phyloP scores from a whole-genome alignment of 1,140 invertebrate species.

The Teleogryllus occipitalis region DNA sequence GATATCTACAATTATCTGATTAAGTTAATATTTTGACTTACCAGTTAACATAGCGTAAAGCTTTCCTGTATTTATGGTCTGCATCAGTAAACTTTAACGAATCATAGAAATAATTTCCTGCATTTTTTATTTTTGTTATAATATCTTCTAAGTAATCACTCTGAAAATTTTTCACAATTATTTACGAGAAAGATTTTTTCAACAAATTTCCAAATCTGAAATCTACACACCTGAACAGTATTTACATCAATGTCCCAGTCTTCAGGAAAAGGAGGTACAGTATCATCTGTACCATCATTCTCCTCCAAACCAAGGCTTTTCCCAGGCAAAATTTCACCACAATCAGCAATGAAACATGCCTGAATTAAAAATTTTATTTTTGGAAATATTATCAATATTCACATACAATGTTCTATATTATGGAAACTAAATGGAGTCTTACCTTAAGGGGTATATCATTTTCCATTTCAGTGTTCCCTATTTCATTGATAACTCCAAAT shows the following conservation, averaged over 20 bases:
- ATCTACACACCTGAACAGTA: background rate
- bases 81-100: slow-evolving; percentile 50
- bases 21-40: slow-evolving; percentile 19
- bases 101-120: slow-evolving; percentile 60
- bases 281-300: slow-evolving; percentile 58
- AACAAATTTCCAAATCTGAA: background rate
- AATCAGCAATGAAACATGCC: slow-evolving; percentile 57
- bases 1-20: background rate
- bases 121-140: slow-evolving; percentile 53
- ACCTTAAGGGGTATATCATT: slow-evolving; percentile 50
- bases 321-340: slow-evolving; percentile 56
- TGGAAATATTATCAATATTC: background rate
- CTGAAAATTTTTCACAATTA: slow-evolving; percentile 29
- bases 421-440: slow-evolving; percentile 24
- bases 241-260: slow-evolving; percentile 47
- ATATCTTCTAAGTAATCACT: slow-evolving; percentile 34
- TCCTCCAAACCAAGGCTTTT: slow-evolving; percentile 58
- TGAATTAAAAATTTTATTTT: slow-evolving; percentile 30
- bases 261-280: slow-evolving; percentile 62
- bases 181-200: background rate
- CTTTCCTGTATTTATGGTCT: slow-evolving; percentile 64
- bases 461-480: slow-evolving; percentile 47
- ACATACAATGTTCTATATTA: background rate
- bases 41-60: slow-evolving; percentile 55
- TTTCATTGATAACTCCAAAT: slow-evolving; percentile 53